A percentile compares a stretch with the other conserved stretches of the same genome.
Evolutionary conservation across 2,797 vertebrate species (phyloP).

Genomic region (Geotrypetes seraphini): DNA sequence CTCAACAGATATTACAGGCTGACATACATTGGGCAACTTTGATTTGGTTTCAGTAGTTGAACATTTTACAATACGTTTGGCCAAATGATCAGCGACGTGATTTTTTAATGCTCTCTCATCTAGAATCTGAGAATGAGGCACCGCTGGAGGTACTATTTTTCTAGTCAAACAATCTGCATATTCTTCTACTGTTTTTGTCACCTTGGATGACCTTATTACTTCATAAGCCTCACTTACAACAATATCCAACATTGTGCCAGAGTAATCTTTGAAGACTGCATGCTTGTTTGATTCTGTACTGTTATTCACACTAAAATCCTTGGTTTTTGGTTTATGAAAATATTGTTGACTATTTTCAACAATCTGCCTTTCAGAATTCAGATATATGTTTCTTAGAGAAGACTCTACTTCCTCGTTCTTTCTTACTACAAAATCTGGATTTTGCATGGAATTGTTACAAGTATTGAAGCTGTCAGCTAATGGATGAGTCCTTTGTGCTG

Average conservation of each 20-base stretch:
- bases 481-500: conserved; percentile 20
- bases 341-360: conserved; percentile 12
- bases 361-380: conserved; percentile 25
- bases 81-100: conserved; percentile 35
- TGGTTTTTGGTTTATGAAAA: conserved; percentile 11
- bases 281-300: conserved; percentile 21
- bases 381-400: conserved; percentile 37
- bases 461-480: conserved; percentile 34
- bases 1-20: conserved; percentile 17
- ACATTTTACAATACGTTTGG: conserved; percentile 47
- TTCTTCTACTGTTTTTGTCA: conserved; percentile 67
- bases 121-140: conserved; percentile 7
- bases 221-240: conserved; percentile 84
- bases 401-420: conserved; percentile 26
- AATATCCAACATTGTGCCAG: conserved; percentile 76
- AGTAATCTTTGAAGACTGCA: conserved; percentile 53
- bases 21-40: conserved; percentile 15
- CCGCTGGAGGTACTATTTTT: conserved; percentile 43
- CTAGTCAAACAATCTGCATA: conserved; percentile 62
- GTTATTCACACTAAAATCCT: conserved; percentile 11
- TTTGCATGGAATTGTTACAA: conserved; percentile 15
- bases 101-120: conserved; percentile 35
- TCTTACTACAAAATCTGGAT: conserved; percentile 5
- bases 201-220: conserved; percentile 62
- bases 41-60: conserved; percentile 42